phyloP scores from a whole-genome alignment of 2,113 vertebrate genomes.

The Butorides virescens region DNA sequence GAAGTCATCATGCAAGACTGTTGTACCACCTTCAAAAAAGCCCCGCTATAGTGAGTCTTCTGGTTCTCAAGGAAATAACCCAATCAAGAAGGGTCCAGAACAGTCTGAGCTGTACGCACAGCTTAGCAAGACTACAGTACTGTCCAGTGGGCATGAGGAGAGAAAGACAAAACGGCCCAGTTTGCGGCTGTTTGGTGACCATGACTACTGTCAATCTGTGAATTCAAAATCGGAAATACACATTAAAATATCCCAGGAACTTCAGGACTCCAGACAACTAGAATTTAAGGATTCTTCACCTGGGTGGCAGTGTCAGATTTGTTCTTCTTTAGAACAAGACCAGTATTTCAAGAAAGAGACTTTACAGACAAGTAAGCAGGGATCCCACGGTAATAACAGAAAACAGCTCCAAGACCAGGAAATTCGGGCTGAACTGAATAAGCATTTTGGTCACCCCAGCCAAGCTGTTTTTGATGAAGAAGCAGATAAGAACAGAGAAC shows the following conservation, averaged over 20 bases:
- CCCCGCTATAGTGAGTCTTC: slow-evolving; percentile 87
- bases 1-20: slow-evolving; percentile 94
- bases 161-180: slow-evolving; percentile 84
- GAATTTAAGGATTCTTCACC: slow-evolving; percentile 88
- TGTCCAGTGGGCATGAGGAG: slow-evolving; percentile 83
- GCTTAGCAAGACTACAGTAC: slow-evolving; percentile 88
- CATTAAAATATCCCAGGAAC: slow-evolving; percentile 81
- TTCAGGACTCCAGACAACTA: slow-evolving; percentile 83
- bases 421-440: slow-evolving; percentile 97
- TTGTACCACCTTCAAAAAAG: slow-evolving; percentile 88
- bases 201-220: slow-evolving; percentile 97
- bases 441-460: slow-evolving; percentile 95
- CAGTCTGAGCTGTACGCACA: slow-evolving; percentile 94
- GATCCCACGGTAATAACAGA: slow-evolving; percentile 78
- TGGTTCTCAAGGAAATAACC: slow-evolving; percentile 80
- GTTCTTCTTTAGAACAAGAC: slow-evolving; percentile 77
- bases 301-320: slow-evolving; percentile 80
- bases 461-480: slow-evolving; percentile 86
- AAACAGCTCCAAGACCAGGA: slow-evolving; percentile 94
- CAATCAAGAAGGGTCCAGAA: slow-evolving; percentile 85
- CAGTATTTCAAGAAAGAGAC: slow-evolving; percentile 78
- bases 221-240: slow-evolving; percentile 85
- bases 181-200: slow-evolving; percentile 91
- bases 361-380: slow-evolving; percentile 71
- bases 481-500: slow-evolving; percentile 74